These are phyloP conservation scores for Margarornis squamiger DNA, from an alignment of 2,797 vertebrate genomes.

Conservation along the genomic window DNA sequence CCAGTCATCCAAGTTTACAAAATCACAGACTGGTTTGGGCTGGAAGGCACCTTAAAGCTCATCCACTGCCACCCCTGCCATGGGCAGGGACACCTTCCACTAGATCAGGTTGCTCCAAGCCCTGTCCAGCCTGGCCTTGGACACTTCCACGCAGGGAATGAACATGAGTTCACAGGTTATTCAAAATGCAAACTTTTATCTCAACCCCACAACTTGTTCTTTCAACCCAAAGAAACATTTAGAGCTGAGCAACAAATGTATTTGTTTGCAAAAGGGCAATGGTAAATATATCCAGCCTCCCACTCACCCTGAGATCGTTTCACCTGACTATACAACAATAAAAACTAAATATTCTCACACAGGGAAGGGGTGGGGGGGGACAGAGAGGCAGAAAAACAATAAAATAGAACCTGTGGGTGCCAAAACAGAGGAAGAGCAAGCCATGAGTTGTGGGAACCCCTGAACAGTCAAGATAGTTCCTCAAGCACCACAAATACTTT, in stretches of 20 bases:
- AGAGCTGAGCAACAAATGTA: not conserved
- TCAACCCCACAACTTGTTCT: fast-evolving
- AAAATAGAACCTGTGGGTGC: not conserved
- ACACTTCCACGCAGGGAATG: not conserved
- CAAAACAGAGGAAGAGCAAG: not conserved
- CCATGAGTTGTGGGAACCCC: not conserved
- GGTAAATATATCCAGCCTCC: not conserved
- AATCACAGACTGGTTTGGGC: not conserved
- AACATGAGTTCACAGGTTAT: not conserved
- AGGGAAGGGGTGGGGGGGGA: not conserved
- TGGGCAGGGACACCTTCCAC: not conserved
- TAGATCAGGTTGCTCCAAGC: not conserved
- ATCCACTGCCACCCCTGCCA: not conserved
- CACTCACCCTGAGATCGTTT: not conserved
- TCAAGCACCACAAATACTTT: fast-evolving
- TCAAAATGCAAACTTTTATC: not conserved
- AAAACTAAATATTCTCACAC: not conserved
- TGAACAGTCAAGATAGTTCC: not conserved
- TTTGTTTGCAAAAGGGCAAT: not conserved
- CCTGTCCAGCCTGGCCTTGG: not conserved
- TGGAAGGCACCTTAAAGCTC: not conserved
- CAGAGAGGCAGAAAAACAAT: not conserved
- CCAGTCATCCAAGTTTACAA: not conserved
- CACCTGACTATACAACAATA: not conserved
- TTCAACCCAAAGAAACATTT: not conserved